phyloP scores from a whole-genome alignment of 2,888 invertebrate genomes.

The Dryobotodes eremita region DNA sequence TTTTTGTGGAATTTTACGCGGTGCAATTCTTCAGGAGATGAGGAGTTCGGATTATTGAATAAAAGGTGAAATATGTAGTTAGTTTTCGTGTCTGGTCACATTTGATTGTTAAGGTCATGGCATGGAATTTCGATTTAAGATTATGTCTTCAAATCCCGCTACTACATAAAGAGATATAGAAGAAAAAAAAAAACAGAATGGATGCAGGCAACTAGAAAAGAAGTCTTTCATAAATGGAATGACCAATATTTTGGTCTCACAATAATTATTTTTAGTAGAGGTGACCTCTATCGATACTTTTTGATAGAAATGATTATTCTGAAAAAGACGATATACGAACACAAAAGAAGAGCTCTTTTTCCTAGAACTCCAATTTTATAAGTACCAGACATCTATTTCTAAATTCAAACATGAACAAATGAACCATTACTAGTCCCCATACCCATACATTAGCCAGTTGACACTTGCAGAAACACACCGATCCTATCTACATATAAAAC shows the following conservation, averaged over 20 bases:
- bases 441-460: conserved; percentile 58
- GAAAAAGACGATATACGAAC: too few relatives aligned
- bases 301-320: not conserved
- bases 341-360: not conserved
- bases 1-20: conserved; percentile 44
- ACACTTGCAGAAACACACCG: conserved; percentile 52
- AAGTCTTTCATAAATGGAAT: not conserved
- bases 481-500: conserved; percentile 56
- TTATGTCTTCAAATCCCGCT: not conserved
- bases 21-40: conserved; percentile 16
- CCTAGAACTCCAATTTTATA: conserved; percentile 24
- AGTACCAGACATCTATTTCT: conserved; percentile 52
- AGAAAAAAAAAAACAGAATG: not conserved
- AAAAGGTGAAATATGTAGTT: not conserved
- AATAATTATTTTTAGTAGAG: not conserved
- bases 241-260: rapidly evolving
- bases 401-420: conserved; percentile 57
- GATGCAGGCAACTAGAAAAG: not conserved
- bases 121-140: not conserved
- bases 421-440: conserved; percentile 54
- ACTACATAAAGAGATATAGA: not conserved
- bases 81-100: not conserved
- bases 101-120: not conserved
- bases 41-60: not conserved
- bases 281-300: too few relatives aligned